Percentiles rank a stretch among this genome's conserved stretches.
Evolutionary conservation across 2,113 vertebrate species (phyloP).

Genomic region (Recurvirostra avosetta): DNA sequence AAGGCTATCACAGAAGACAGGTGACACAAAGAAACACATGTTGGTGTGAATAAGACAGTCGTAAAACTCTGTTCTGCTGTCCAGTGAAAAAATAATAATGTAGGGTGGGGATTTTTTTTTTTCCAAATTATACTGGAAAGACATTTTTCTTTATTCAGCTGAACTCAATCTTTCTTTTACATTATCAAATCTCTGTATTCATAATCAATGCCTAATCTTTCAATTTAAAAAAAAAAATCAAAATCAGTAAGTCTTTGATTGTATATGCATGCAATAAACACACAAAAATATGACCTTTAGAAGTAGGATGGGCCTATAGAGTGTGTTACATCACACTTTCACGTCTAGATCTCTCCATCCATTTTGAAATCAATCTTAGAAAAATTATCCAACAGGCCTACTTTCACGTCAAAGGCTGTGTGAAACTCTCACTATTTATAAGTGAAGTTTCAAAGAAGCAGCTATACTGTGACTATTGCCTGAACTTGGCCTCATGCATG

Average conservation of each 20-base stretch:
- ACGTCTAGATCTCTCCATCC: background rate
- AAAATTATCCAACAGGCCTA: background rate
- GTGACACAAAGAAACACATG: background rate
- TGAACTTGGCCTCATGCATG: background rate
- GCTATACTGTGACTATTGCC: background rate
- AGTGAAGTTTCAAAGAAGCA: background rate
- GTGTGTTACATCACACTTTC: background rate
- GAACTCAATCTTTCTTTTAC: background rate
- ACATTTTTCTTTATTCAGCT: background rate
- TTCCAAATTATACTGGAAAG: background rate
- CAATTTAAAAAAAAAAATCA: background rate
- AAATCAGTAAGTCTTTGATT: background rate
- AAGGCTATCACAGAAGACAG: background rate
- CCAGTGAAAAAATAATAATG: background rate
- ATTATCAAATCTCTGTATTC: background rate
- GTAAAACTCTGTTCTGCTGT: background rate
- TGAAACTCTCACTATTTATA: background rate
- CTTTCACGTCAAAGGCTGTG: background rate
- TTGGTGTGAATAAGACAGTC: background rate
- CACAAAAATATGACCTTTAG: background rate
- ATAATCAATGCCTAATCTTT: background rate
- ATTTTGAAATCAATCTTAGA: background rate
- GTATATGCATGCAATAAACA: background rate
- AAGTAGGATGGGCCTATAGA: background rate
- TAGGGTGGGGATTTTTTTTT: background rate